Evolutionary conservation across 2,797 vertebrate genomes (phyloP).

Genomic region (Melanotaenia parkinsoni): DNA sequence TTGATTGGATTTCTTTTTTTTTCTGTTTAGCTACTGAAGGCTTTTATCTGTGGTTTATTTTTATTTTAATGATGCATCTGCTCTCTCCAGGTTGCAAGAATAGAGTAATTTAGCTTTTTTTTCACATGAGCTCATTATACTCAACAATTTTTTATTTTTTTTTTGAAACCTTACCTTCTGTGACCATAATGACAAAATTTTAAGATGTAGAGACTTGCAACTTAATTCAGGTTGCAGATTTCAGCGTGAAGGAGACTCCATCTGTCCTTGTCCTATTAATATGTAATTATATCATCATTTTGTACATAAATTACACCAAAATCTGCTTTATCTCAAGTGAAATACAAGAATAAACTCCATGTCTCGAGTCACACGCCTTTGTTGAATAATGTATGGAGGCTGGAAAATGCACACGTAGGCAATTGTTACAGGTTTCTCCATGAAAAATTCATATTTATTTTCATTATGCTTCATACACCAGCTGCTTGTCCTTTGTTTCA

Average conservation of each 20-base stretch:
- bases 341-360: conserved; percentile 66
- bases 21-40: conserved; percentile 10
- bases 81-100: conserved; percentile 29
- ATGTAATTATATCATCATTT: conserved; percentile 52
- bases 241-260: background rate
- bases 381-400: conserved; percentile 80
- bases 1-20: conserved; percentile 30
- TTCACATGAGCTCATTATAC: conserved; percentile 10
- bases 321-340: conserved; percentile 46
- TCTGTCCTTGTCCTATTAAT: conserved; percentile 49
- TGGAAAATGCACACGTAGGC: conserved; percentile 71
- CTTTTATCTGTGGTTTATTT: conserved; percentile 41
- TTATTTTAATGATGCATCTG: conserved; percentile 41
- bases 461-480: conserved; percentile 71
- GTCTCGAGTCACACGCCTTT: conserved; percentile 51
- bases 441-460: conserved; percentile 85
- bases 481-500: conserved; percentile 70
- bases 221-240: conserved; percentile 19
- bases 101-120: conserved; percentile 11
- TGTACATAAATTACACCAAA: conserved; percentile 61
- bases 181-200: conserved; percentile 29
- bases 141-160: conserved; percentile 16
- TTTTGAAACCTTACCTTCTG: conserved; percentile 14
- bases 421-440: conserved; percentile 79
- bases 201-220: background rate